Evolutionary conservation across 2,888 invertebrate genomes (phyloP), one percentile per base, ranked within the genome.

Genomic region (Helicoverpa assulta): DNA sequence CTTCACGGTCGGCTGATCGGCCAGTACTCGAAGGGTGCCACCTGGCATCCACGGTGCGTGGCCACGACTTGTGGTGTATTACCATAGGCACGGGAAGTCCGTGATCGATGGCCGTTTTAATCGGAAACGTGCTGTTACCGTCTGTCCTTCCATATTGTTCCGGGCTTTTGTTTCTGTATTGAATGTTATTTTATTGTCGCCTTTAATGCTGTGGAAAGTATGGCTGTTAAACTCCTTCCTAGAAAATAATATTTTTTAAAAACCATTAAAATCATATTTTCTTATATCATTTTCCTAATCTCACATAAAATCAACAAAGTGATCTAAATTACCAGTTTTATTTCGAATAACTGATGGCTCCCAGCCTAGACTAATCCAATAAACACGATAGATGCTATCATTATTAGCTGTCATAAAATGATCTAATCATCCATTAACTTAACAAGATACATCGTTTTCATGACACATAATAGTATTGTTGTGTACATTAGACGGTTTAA

Each of bases 1-100:
- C 70, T 91, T 89, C 87, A 93, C 88, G 92, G 90, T 89, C 79
- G 87, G 89, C 78, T 91, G 79, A 83, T 69, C 74, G 82, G 73
- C 76, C 87, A 84, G 81, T 89, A 89, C 86, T 81, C 83, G 82
- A 80, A 87, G 88, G 85, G 84, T 80, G 81, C 74, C 86, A 87
- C 86, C 86, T 87, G 84, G 85, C 77, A 80, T 75, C 86, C 83
- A 85, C 88, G 86, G 86, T 82, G 78, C 83, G 73, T 84, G 84
- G 86, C 86, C 89, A 87, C 88, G 86, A 86, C 85, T 82, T 81
- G 82, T 68, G 80, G 73, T 78, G 59, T 59, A 77, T 78, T 83
- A 80, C 79, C 79, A 82, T 81, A 78, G 61, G 62, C 67, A 71
- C 69, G 74, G 80, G 83, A 81, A 78, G 77, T 75, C 57, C 19